phyloP scores from a whole-genome alignment of 53 echinoderm and acorn worm species.

The Echinometra lucunter region DNA sequence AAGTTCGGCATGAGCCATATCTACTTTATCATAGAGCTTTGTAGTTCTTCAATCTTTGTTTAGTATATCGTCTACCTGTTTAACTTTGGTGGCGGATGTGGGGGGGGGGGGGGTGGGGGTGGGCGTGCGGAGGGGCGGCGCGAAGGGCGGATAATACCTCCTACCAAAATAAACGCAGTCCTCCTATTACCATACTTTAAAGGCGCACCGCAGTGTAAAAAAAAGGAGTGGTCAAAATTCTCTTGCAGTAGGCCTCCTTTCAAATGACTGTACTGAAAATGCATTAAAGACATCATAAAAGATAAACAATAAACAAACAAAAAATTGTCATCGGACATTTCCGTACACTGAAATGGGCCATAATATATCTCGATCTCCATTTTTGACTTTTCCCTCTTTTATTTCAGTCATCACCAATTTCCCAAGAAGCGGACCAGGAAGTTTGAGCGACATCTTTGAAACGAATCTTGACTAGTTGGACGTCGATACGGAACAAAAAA shows the following conservation, averaged over 20 bases:
- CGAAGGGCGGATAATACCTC: neutral
- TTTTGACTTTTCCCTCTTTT: no score
- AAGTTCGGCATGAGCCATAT: neutral
- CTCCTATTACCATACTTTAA: neutral
- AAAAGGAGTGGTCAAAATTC: no score
- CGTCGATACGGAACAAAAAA: neutral
- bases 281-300: no score
- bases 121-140: no score
- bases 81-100: neutral
- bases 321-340: no score
- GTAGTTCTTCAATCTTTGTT: neutral
- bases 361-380: no score
- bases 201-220: no score
- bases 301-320: no score
- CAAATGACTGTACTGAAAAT: no score
- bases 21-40: neutral
- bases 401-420: neutral
- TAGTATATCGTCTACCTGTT: neutral
- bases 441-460: slow-evolving; percentile 42
- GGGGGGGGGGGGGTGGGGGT: no score
- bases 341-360: no score
- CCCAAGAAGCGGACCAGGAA: slow-evolving; percentile 42
- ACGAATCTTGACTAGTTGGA: neutral
- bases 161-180: neutral
- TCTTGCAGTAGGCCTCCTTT: no score